These are phyloP conservation scores for Diabrotica virgifera DNA, from an alignment of 1,140 invertebrate genomes.

Conservation along the genomic window DNA sequence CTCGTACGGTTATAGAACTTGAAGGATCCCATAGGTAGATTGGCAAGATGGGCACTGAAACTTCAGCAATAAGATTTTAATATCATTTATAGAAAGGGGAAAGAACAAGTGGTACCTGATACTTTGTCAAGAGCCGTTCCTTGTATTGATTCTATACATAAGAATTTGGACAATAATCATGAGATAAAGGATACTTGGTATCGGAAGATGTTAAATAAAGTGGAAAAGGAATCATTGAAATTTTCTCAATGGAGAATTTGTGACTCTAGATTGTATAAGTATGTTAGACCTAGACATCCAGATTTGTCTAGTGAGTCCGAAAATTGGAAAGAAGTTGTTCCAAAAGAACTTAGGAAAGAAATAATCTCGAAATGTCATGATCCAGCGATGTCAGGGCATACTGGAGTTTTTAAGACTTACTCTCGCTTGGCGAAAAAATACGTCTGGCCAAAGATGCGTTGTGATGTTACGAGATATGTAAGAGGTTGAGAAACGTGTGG, in stretches of 20 bases:
- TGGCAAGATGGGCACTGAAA: conserved; percentile 5
- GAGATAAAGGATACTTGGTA: conserved; percentile 37
- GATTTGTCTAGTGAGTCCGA: not conserved
- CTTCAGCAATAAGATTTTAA: conserved; percentile 13
- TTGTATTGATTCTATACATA: not conserved
- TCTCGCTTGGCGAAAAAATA: conserved; percentile 1
- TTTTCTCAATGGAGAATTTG: conserved; percentile 14
- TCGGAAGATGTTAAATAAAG: conserved; percentile 9
- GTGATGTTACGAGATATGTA: not conserved
- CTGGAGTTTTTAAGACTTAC: conserved; percentile 14
- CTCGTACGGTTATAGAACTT: conserved; percentile 16
- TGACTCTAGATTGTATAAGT: conserved; percentile 11
- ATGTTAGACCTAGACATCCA: not conserved
- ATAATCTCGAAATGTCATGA: not conserved
- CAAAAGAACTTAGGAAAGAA: not conserved
- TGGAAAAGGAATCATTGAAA: conserved; percentile 11
- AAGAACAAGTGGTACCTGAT: conserved; percentile 7
- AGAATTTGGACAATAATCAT: not conserved
- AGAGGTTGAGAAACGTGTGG: not conserved
- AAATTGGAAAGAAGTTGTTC: not conserved
- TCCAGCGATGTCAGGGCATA: not conserved
- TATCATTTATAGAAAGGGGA: conserved; percentile 6
- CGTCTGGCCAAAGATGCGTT: conserved; percentile 10
- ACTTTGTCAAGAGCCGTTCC: not conserved
- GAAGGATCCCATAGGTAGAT: too few relatives aligned